A percentile compares a stretch with the other conserved stretches of the same genome.
Evolutionary conservation across 2,797 vertebrate species (phyloP).

Genomic region (Eulemur mongoz): DNA sequence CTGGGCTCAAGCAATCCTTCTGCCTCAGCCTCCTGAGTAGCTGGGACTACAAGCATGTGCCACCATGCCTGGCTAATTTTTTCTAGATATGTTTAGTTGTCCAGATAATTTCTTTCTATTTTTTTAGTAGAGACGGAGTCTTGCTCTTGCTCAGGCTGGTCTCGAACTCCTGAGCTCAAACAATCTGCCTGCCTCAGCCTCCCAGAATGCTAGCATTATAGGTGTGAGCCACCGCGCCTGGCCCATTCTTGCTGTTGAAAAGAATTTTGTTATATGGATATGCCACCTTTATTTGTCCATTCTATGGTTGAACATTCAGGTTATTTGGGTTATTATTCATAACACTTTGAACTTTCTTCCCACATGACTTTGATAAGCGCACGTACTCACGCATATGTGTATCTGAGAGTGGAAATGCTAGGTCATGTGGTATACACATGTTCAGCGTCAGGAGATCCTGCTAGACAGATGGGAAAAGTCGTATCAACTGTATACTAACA

Average conservation of each 20-base stretch:
- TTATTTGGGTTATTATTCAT: not conserved
- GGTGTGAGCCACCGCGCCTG: too few relatives aligned
- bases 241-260: not conserved
- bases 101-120: too few relatives aligned
- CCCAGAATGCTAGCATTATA: too few relatives aligned
- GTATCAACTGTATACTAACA: not conserved
- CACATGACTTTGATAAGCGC: not conserved
- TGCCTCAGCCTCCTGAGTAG: too few relatives aligned
- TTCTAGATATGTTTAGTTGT: too few relatives aligned
- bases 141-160: too few relatives aligned
- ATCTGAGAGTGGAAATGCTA: not conserved
- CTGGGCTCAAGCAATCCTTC: too few relatives aligned
- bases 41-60: too few relatives aligned
- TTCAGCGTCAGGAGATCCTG: not conserved
- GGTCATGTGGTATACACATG: not conserved
- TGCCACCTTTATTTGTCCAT: not conserved
- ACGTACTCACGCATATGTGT: not conserved
- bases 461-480: not conserved
- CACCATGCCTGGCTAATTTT: too few relatives aligned
- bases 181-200: too few relatives aligned
- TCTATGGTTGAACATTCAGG: not conserved
- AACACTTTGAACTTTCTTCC: not conserved
- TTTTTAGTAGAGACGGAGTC: too few relatives aligned
- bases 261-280: not conserved
- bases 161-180: too few relatives aligned